A percentile compares a stretch with the other conserved stretches of the same genome.
Conservation (phyloP, 2,888 invertebrate genomes). For the Eilema caniola region DNA sequence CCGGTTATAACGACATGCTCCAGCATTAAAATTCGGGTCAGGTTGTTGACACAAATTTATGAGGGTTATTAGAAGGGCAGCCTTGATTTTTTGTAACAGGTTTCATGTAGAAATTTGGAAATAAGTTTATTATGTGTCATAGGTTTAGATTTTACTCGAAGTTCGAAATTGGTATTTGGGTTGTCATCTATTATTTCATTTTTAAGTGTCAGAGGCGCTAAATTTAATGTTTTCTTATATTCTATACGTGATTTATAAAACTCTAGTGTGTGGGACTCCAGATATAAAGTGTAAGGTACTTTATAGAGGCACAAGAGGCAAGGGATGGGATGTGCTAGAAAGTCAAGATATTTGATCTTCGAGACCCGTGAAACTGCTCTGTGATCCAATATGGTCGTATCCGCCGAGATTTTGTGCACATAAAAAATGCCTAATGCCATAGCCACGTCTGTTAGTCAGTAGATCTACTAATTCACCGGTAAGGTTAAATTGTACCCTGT, state of each 20-base stretch:
- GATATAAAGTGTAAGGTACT: no score
- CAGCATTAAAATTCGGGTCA: constrained; percentile 82
- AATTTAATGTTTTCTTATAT: no score
- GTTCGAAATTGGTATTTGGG: neutral
- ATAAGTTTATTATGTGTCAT: constrained; percentile 25
- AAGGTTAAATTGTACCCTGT: neutral
- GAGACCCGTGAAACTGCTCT: no score
- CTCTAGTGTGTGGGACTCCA: no score
- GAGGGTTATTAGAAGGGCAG: constrained; percentile 71
- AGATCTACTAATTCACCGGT: neutral
- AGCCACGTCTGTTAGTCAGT: neutral
- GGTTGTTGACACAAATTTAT: constrained; percentile 83
- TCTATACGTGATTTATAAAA: no score
- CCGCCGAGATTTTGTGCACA: no score
- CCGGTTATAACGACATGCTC: constrained; percentile 71
- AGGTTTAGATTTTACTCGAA: constrained; percentile 9
- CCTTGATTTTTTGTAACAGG: constrained; percentile 62
- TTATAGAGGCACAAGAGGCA: no score
- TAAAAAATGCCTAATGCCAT: neutral
- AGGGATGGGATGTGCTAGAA: no score
- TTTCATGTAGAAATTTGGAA: constrained; percentile 32
- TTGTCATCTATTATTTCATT: neutral
- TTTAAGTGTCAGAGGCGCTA: neutral
- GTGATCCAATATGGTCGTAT: no score
- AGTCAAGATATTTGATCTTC: no score